Base-by-base conservation (phyloP, 92 coral and sea anemone species). In the Umimayanthus chanpuru region DNA sequence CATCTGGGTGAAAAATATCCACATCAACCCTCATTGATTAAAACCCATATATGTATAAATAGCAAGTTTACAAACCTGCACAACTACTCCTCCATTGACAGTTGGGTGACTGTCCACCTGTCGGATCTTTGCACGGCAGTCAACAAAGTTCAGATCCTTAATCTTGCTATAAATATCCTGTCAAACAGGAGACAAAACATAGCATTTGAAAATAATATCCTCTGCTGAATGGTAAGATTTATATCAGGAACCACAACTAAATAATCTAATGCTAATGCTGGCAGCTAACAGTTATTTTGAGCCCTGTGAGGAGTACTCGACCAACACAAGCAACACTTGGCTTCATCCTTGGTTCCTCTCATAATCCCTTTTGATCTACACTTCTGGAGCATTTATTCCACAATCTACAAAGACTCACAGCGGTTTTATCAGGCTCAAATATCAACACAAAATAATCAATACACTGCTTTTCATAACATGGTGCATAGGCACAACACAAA, bases 61-160 rank as follows among this genome's bases (percentile, higher is more conserved):
- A 20, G 21, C 9, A 70, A 38, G 9, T 30, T 41, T 74, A 16
- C 71, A 16, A 30, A 94, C 96, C 94, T 96, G 98, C 26, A 96
- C 99, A 1, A 96, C 99, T 80, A 96, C 99, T 29, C 98, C 95
- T 55, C 92, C 95, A 44, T 94, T 94, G 26, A 96, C 92, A 86
- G 99, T 96, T 77, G 98, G 92, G 92, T 96, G 98, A 73, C 99
- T 96, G 92, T 96, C 99, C 29, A 96, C 99, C 77, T 96, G 99
- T 65, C 98, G 86, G 80, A 96, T 96, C 90, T 96, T 96, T 38
- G 99, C 96, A 83, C 93, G 99, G 88, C 99, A 96, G 53, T 96
- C 98, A 85, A 92, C 87, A 88, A 96, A 96, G 65, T 96, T 96
- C 44, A 96, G 91, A 55, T 95, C 95, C 74, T 96, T 91, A 73